Evolutionary conservation across 2,113 vertebrate species (phyloP), one percentile per base, ranked within the genome.

Genomic region (Ia io): DNA sequence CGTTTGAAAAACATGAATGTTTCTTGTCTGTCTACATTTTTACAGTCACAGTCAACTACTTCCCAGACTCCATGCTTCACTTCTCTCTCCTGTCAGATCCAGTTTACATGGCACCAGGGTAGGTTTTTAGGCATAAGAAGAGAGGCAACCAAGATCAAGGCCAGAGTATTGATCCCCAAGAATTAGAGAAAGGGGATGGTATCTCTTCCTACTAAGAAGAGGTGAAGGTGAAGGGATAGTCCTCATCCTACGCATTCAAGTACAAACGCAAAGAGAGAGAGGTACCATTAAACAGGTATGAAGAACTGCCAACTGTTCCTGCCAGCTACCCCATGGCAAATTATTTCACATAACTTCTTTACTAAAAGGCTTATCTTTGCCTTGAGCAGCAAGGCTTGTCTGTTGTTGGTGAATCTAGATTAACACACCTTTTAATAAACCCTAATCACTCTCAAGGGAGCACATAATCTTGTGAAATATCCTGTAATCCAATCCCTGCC

Each of bases 281-380:
- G 76, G 71, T 14, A 51, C 42, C 82, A 44, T 23, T 32, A 37
- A 61, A 67, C 51, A 74, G 22, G 2, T 12, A 40, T 2, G 20
- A 51, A 28, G 14, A 47, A 32, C 2, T 53, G 32, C n/a, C 51
- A 40, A 28, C 67, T 14, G 44, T 18, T 53, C 51, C 59, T 87
- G 49, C 87, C 73, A 49, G 51, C 49, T 20, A 42, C 44, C 78
- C 44, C 90, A 73, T 53, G 28, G 95, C 91, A 53, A 88, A 88
- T 90, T 69, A 96, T 95, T 69, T 91, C 97, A 97, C 93, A 69
- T 76, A 92, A 53, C 18, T 53, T 49, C 47, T 49, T 53, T 53
- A 53, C 18, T 53, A 53, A 53, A 53, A 53, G 51, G 51, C 51
- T 53, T 53, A 53, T 53, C 51, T 53, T 53, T 53, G 51, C 51